Base-by-base conservation (phyloP, 1,140 invertebrate genomes). In the Gerris buenoi region DNA sequence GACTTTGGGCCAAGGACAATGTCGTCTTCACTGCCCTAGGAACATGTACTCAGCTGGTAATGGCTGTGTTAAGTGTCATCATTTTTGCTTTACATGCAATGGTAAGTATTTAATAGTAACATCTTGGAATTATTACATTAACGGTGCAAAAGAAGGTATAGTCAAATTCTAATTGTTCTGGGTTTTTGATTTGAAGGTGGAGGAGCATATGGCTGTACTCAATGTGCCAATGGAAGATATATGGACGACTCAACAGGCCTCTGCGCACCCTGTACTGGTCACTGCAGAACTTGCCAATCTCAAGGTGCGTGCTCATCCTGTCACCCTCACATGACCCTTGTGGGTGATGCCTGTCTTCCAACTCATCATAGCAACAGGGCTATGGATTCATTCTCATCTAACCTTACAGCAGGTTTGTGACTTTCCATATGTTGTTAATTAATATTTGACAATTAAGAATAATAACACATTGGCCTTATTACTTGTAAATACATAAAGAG, bases 31-130 rank as follows among this genome's bases (percentile, higher is more conserved):
- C 73, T 93, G 91, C 77, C 91, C 91, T 1, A 85, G 88, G 75
- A 88, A 88, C 25, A 90, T 88, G 76, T 90, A 90, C 75, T 86
- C 88, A 74, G 86, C 85, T 0, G 81, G 84, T 28, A 88, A 83
- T 71, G 88, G 88, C 1, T 91, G 89, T 71, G 86, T 88, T 70
- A 90, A 88, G 73, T 91, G 89, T 73, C 88, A 91, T 79, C 88
- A 89, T 74, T 89, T 87, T 72, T 91, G 89, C 75, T 84, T 84
- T 62, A 89, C 89, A 67, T 91, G 89, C 75, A 85, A 86, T 75
- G 89, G 86, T 87, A 77, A 72, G 70, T 15, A 25, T 64, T 25
- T 64, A 23, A 25, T 28, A 26, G 10, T n/a, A 25, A 25, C 25
- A n/a, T 64, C n/a, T 64, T 27, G 23, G 25, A n/a, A 10, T n/a